These are phyloP conservation scores for Megalurothrips usitatus DNA, from an alignment of 2,888 invertebrate species.

Conservation along the genomic window DNA sequence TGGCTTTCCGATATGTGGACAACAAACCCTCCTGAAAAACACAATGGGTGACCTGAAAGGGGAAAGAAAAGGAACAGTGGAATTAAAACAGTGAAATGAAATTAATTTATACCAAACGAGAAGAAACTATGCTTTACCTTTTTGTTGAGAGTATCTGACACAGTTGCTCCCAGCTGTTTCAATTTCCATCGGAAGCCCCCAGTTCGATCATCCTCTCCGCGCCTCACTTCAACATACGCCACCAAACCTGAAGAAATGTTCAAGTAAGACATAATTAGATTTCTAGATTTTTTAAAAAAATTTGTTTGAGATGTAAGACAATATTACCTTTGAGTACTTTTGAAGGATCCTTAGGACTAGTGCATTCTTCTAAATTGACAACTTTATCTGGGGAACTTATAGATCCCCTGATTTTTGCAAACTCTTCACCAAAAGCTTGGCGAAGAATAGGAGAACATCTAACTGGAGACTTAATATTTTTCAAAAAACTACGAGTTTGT, in stretches of 20 bases:
- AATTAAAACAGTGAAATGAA: neutral
- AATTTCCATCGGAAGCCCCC: neutral
- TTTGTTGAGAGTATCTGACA: neutral
- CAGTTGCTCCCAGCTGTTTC: slow-evolving; percentile 3
- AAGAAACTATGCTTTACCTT: neutral
- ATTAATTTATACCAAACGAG: neutral
- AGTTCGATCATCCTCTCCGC: slow-evolving; percentile 11
- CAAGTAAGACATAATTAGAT: neutral
- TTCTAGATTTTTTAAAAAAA: neutral
- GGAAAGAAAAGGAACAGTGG: neutral
- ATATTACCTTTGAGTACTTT: neutral
- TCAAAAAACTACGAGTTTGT: neutral
- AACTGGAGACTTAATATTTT: neutral
- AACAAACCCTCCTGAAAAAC: neutral
- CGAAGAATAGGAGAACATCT: neutral
- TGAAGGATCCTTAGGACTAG: neutral
- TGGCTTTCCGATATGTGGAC: neutral
- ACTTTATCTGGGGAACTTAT: neutral
- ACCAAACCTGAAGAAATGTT: neutral
- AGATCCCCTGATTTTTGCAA: neutral
- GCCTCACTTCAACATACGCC: neutral
- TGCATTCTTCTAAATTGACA: neutral
- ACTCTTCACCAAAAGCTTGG: neutral
- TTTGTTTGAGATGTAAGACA: neutral
- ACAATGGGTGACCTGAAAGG: neutral